A percentile compares a stretch with the other conserved stretches of the same genome.
Conservation (phyloP, 2,113 vertebrate species). For the Hystrix brachyura region DNA sequence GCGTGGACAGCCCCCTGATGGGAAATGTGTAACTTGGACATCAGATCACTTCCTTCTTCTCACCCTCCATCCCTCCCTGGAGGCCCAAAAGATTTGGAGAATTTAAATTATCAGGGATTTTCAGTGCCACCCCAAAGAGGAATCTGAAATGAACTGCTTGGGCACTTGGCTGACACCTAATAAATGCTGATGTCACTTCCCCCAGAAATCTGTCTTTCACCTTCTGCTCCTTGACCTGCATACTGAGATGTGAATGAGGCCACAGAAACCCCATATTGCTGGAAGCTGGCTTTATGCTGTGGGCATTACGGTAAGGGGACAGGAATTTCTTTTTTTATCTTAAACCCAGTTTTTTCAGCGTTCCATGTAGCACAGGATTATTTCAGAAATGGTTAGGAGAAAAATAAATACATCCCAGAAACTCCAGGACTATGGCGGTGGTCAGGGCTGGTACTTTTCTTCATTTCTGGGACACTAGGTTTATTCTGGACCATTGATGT, state of each 20-base stretch:
- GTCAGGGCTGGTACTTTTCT: background rate
- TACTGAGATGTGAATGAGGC: constrained; percentile 45
- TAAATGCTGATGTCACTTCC: constrained; percentile 60
- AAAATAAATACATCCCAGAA: background rate
- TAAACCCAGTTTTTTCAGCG: background rate
- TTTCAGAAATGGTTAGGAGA: background rate
- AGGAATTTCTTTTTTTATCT: constrained; percentile 16
- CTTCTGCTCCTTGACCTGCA: constrained; percentile 30
- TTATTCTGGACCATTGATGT: background rate
- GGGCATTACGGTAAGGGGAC: background rate
- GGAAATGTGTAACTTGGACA: background rate
- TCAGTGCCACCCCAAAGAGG: constrained; percentile 58
- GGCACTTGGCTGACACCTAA: constrained; percentile 43
- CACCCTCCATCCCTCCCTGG: background rate
- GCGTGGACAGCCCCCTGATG: background rate
- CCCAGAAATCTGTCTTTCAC: constrained; percentile 53
- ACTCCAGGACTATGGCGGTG: background rate
- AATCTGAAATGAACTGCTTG: constrained; percentile 55
- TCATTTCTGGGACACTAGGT: background rate
- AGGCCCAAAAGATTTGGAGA: constrained; percentile 53
- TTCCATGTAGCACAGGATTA: background rate
- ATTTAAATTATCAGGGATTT: constrained; percentile 27
- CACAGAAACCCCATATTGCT: background rate
- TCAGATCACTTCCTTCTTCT: background rate
- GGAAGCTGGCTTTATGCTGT: background rate